Evolutionary conservation across 2,113 vertebrate genomes (phyloP).

Genomic region (Ariopsis seemanni): DNA sequence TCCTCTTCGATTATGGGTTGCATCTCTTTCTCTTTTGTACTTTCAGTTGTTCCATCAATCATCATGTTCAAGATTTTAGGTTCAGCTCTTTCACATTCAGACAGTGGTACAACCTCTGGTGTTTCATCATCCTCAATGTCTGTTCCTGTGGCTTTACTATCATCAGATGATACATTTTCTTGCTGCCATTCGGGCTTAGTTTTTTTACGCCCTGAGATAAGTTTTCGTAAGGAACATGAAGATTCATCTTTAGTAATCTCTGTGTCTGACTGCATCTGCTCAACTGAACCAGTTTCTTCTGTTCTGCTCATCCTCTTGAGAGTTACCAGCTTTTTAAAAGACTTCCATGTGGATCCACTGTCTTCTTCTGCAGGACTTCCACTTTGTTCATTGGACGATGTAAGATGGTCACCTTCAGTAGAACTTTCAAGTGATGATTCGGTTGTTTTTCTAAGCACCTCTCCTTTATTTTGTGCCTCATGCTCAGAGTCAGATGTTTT

Average conservation of each 20-base stretch:
- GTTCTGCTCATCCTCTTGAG: conserved; percentile 81
- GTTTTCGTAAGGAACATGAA: conserved; percentile 84
- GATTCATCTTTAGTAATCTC: conserved; percentile 82
- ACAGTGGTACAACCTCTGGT: conserved; percentile 87
- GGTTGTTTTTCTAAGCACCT: conserved; percentile 60
- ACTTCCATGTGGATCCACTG: conserved; percentile 87
- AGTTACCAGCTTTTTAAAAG: conserved; percentile 87
- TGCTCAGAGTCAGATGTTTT: conserved; percentile 85
- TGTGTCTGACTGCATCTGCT: conserved; percentile 73
- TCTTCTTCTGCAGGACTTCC: conserved; percentile 82
- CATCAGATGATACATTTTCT: conserved; percentile 70
- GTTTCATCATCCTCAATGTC: conserved; percentile 85
- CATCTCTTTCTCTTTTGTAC: conserved; percentile 24
- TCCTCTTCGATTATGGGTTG: conserved; percentile 35
- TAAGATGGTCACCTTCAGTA: conserved; percentile 73
- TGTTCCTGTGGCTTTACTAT: conserved; percentile 66
- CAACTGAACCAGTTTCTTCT: conserved; percentile 79
- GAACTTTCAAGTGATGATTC: conserved; percentile 64
- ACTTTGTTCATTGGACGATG: conserved; percentile 75
- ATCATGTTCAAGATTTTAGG: conserved; percentile 37
- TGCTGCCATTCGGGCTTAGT: conserved; percentile 76
- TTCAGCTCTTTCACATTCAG: conserved; percentile 84
- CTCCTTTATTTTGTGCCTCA: conserved; percentile 68
- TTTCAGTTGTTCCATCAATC: conserved; percentile 16
- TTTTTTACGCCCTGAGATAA: conserved; percentile 84